phyloP scores from a whole-genome alignment of 2,113 vertebrate species.

The Paradoxurus hermaphroditus region DNA sequence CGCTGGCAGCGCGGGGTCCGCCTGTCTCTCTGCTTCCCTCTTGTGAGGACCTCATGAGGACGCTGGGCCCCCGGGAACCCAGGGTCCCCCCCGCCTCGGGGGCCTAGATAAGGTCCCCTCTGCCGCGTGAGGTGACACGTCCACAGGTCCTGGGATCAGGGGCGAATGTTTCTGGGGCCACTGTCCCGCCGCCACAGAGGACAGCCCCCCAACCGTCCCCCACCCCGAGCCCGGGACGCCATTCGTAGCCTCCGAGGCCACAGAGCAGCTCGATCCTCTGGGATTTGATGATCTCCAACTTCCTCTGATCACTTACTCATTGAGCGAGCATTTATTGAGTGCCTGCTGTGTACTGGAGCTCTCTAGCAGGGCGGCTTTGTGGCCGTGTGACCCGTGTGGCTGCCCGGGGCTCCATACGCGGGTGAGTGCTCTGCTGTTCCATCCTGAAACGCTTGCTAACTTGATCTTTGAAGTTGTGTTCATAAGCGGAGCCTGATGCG shows the following conservation, averaged over 20 bases:
- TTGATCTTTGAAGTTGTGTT: not conserved
- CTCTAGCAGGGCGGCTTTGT: not conserved
- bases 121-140: fast-evolving
- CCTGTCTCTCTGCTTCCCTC: not conserved
- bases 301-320: not conserved
- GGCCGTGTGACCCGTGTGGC: not conserved
- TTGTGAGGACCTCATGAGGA: not conserved
- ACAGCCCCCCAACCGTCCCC: not conserved
- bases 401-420: fast-evolving
- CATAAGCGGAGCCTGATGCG: not conserved
- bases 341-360: not conserved
- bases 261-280: no score
- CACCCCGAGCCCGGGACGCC: not conserved
- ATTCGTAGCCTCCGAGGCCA: not conserved
- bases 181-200: not conserved
- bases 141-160: not conserved
- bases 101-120: not conserved
- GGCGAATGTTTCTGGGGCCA: not conserved
- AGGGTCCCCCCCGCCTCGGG: not conserved
- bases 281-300: not conserved
- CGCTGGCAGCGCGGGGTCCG: fast-evolving
- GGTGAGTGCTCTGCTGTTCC: not conserved
- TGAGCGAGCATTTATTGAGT: not conserved
- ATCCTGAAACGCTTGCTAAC: not conserved
- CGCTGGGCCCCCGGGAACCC: not conserved